Conservation (phyloP, 1,140 invertebrate species). For the Hirudo medicinalis region DNA sequence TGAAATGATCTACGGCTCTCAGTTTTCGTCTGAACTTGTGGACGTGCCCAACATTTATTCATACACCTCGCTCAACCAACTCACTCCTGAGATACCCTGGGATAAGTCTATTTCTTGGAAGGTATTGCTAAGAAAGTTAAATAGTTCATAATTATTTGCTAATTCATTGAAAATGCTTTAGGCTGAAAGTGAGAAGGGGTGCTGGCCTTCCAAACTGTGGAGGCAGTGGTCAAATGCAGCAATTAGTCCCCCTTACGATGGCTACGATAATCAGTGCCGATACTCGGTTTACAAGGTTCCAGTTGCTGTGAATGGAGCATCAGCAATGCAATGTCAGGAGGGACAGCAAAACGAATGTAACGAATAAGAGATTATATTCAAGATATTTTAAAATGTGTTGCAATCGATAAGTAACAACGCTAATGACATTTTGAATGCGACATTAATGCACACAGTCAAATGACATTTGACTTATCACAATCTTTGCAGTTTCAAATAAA, state of each 20-base stretch:
- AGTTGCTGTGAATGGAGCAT: background rate
- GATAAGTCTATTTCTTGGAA: constrained; percentile 20
- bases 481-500: too few relatives aligned
- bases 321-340: too few relatives aligned
- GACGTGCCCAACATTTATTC: constrained; percentile 16
- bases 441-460: too few relatives aligned
- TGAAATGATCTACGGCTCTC: constrained; percentile 23
- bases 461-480: too few relatives aligned
- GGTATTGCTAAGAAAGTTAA: constrained; percentile 11
- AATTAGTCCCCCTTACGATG: constrained; percentile 19
- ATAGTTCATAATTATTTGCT: background rate
- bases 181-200: constrained; percentile 19
- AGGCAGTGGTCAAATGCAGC: constrained; percentile 18
- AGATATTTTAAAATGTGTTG: too few relatives aligned
- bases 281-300: constrained; percentile 22
- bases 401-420: too few relatives aligned
- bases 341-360: too few relatives aligned
- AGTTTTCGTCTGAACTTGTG: constrained; percentile 21
- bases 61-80: constrained; percentile 13
- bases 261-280: constrained; percentile 18
- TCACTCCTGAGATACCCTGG: constrained; percentile 21
- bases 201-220: constrained; percentile 22
- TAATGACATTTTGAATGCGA: too few relatives aligned
- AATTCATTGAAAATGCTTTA: background rate
- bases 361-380: too few relatives aligned